phyloP scores from a whole-genome alignment of 2,797 vertebrate genomes.

The Spinus olivaceus region DNA sequence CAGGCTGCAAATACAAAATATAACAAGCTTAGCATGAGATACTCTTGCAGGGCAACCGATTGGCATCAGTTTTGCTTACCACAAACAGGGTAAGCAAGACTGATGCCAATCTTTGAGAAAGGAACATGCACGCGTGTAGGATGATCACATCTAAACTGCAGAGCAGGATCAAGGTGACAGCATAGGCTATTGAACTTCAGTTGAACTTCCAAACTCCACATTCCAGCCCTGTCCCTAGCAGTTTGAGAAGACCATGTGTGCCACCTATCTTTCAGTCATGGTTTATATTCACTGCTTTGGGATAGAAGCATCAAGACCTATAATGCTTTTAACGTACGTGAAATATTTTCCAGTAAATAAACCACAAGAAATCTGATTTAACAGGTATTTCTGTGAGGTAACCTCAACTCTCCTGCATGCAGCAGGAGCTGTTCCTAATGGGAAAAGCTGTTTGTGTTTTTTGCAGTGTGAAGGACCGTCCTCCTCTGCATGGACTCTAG shows the following conservation, averaged over 20 bases:
- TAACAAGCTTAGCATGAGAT: rapidly evolving
- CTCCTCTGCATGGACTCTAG: background rate
- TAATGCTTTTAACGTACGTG: rapidly evolving
- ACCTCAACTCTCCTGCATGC: background rate
- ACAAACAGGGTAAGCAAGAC: background rate
- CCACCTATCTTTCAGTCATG: background rate
- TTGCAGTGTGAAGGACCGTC: background rate
- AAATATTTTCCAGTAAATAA: background rate
- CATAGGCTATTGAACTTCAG: background rate
- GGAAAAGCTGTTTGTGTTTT: background rate
- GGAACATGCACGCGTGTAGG: rapidly evolving
- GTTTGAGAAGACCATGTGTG: background rate
- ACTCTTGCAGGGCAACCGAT: background rate
- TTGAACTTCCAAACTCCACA: background rate
- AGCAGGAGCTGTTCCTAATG: background rate
- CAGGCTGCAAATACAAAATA: background rate
- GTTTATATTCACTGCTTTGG: background rate
- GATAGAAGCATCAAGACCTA: background rate
- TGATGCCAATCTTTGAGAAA: background rate
- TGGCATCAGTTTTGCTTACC: no score
- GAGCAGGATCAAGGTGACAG: background rate
- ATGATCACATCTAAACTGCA: background rate
- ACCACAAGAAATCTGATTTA: background rate
- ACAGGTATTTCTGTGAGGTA: background rate
- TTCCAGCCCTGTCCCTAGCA: background rate